Base-by-base conservation (phyloP, 2,888 invertebrate genomes). In the Poecilobothrus nobilitatus region DNA sequence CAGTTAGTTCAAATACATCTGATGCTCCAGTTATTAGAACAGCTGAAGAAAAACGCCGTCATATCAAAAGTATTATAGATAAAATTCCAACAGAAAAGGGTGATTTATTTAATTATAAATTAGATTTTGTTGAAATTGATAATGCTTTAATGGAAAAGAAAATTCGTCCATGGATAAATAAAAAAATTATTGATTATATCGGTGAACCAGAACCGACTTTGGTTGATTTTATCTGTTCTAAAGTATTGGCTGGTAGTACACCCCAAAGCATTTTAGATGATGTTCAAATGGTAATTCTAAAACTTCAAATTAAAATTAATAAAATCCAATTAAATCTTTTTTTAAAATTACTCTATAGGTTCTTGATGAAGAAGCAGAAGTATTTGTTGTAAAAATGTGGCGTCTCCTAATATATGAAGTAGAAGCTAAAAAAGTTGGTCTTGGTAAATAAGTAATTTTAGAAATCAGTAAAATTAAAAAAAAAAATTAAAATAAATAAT, bases 361-460 rank as follows among this genome's bases (percentile, higher is more conserved):
- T 74, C 86, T 99, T 78, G 99, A 99, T 82, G 98, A 99, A 81
- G 99, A 99, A 83, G 99, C 99, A 5, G 98, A 99, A 84, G 97
- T 97, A 74, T 99, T 99, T 85, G 97, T 99, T 76, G 97, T 99
- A 73, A 99, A 99, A 88, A 96, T 99, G 97, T 99, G 99, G 99
- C 88, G 99, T 75, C 87, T 99, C 78, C 87, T 99, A 73, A 98
- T 99, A 77, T 99, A 98, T 84, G 99, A 99, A 88, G 94, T 97
- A 75, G 98, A 99, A 86, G 97, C 97, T 70, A 97, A 97, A 84
- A 96, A 96, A 82, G 87, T 92, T 80, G 97, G 96, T 73, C 86
- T 95, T 82, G 65, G 65, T 65, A 65, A 65, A 65, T 65, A 65
- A 65, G 65, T 34, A 27, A 53, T 53, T 53, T 53, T 63, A 63